Evolutionary conservation across 2,113 vertebrate species (phyloP), one percentile per base, ranked within the genome.

Genomic region (Zosterops hypoxanthus): DNA sequence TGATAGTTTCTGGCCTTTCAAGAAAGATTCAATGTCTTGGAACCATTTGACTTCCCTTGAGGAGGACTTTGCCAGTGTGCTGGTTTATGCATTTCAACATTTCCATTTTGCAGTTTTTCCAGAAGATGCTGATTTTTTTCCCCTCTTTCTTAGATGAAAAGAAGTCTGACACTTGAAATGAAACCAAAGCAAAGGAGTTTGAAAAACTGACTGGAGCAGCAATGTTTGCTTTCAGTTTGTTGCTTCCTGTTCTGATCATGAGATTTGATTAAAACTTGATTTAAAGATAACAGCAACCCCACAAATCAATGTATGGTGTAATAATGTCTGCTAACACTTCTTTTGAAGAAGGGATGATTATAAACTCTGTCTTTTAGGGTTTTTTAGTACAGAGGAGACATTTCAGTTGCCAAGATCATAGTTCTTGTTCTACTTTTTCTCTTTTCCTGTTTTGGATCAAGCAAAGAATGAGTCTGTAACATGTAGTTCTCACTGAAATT

Each of bases 151-250:
- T 92, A 87, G 49, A 57, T 90, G 64, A 94, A 75, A 68, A 20
- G n/a, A 84, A 88, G 44, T 90, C 82, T 82, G 72, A 56, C 29
- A 29, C 28, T 86, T 95, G 92, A 95, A 94, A 66, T 66, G 20
- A 95, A 95, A 90, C 71, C 76, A 90, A 88, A 81, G 72, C 33
- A 80, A 59, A 88, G 11, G 34, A 83, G 61, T 66, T 73, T 64
- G 65, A 83, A 82, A 91, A 70, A 60, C 61, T 89, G 70, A 61
- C 61, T 82, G 55, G 61, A 69, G n/a, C 77, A 76, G 28, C 59
- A 91, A 77, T 66, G 60, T 93, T 92, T 95, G 82, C 66, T 80
- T 95, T 95, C 71, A 71, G 68, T 92, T 90, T 90, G 49, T 59
- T 81, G 42, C 56, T 95, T 93, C 93, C 90, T 88, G 47, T 86